A percentile compares a stretch with the other conserved stretches of the same genome.
These are phyloP conservation scores for Cecropterus lyciades DNA, from an alignment of 1,140 invertebrate species.

Conservation along the genomic window DNA sequence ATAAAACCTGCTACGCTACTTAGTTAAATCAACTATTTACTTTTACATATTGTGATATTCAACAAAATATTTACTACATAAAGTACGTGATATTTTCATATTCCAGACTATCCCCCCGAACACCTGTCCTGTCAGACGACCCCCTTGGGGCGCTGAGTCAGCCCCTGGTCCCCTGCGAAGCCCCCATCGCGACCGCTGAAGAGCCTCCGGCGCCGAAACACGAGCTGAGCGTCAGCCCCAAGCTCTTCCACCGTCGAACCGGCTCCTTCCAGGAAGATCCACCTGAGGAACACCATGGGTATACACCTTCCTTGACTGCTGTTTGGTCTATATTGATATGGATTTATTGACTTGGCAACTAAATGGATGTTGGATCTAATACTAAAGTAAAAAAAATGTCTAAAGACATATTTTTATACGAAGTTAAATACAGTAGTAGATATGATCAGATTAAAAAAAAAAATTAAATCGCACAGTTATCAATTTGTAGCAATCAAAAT, in stretches of 20 bases:
- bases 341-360: not conserved
- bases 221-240: conserved; percentile 83
- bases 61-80: too few relatives aligned
- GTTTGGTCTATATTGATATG: not conserved
- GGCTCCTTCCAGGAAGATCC: conserved; percentile 86
- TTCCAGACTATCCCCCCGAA: conserved; percentile 87
- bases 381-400: too few relatives aligned
- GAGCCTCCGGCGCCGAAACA: conserved; percentile 55
- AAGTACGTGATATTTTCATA: too few relatives aligned
- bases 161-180: conserved; percentile 40
- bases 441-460: too few relatives aligned
- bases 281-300: conserved; percentile 60
- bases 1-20: too few relatives aligned
- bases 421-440: too few relatives aligned
- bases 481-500: too few relatives aligned
- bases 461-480: too few relatives aligned
- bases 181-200: conserved; percentile 41
- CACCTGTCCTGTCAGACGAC: conserved; percentile 95
- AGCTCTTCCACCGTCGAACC: conserved; percentile 84
- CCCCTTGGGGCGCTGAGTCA: conserved; percentile 92
- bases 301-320: conserved; percentile 56
- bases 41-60: too few relatives aligned
- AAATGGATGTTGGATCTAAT: too few relatives aligned
- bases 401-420: too few relatives aligned
- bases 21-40: too few relatives aligned